Evolutionary conservation across 2,888 invertebrate species (phyloP), one percentile per base, ranked within the genome.

Genomic region (Aphodius granarius): DNA sequence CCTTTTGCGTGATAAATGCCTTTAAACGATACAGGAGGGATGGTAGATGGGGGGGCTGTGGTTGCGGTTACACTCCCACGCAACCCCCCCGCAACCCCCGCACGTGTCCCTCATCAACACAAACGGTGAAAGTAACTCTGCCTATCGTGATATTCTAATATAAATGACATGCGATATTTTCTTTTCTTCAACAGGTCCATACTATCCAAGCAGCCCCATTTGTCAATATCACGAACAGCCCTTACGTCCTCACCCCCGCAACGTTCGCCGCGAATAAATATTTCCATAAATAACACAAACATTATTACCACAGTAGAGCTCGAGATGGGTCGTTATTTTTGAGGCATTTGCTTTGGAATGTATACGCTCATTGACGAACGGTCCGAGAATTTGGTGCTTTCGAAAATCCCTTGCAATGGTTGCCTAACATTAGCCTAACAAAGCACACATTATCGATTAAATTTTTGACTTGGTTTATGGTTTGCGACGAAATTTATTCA

Each of bases 91-190:
- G 20, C 21, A 13, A n/a, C 68, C 68, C 20, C n/a, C 13, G 6
- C 21, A 22, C 68, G 16, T 5, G n/a, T 17, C 20, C 68, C 22
- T 68, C 22, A n/a, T 16, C 20, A 68, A n/a, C 22, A 68, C 19
- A 17, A 68, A 68, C 43, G 22, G 68, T 68, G 72, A 72, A 71
- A 71, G 75, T 66, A 71, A 65, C 72, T 71, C 72, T n/a, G n/a
- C n/a, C n/a, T 73, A 75, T 75, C 72, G 63, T 72, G 75, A 75
- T 75, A 72, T 75, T 75, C 72, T 75, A 75, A 75, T 75, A 75
- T 68, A 75, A 75, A 75, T 75, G 75, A 72, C 75, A 75, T 72
- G 75, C 75, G 68, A 75, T 75, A 75, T 75, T 75, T 75, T 66
- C 68, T 62, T 72, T 70, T 68, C 75, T 64, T 75, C 75, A 75